Base-by-base conservation (phyloP, 2,113 vertebrate species). In the Gobio gobio region DNA sequence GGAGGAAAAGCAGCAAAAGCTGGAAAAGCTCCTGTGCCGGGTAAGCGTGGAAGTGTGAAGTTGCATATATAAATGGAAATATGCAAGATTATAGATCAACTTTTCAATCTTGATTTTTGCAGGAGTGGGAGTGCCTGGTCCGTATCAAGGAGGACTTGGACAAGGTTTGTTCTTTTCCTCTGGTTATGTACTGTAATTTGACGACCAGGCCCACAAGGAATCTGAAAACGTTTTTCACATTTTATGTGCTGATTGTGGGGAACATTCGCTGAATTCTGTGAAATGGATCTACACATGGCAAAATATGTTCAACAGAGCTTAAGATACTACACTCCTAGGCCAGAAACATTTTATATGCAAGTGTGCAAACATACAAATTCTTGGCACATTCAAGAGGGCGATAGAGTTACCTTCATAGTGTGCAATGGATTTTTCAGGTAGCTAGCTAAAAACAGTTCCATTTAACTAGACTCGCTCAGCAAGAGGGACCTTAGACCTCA, bases 121-220 rank as follows among this genome's bases (percentile, higher is more conserved):
- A 95, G 94, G 93, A 85, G 91, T 94, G n/a, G 94, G 93, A 59
- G 89, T 95, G 1, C 94, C 94, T 85, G 95, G 94, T 88, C 93
- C 94, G 76, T 95, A 94, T 78, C 94, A 95, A 90, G 93, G 92
- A 82, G 94, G 94, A 75, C 20, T 94, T 59, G 94, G 93, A 86
- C 88, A 93, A 91, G 95, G 95, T 95, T 59, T 36, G 88, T 83
- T 16, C 86, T 54, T 76, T 51, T 18, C 24, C 47, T 29, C 24
- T 76, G 22, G 20, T 54, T 20, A 20, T 51, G 73, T 29, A 10
- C 47, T 26, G 24, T 3, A 18, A 54, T 58, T 16, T 59, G 29
- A 78, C 33, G 54, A 40, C 10, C 10, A 54, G 33, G 2, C 8
- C 29, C 51, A 56, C 9, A 40, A 54, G 64, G n/a, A 72, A 9